Percentiles rank a stretch among this genome's conserved stretches.
Conservation (phyloP, 2,888 invertebrate genomes). For the Drosophila borealis region DNA sequence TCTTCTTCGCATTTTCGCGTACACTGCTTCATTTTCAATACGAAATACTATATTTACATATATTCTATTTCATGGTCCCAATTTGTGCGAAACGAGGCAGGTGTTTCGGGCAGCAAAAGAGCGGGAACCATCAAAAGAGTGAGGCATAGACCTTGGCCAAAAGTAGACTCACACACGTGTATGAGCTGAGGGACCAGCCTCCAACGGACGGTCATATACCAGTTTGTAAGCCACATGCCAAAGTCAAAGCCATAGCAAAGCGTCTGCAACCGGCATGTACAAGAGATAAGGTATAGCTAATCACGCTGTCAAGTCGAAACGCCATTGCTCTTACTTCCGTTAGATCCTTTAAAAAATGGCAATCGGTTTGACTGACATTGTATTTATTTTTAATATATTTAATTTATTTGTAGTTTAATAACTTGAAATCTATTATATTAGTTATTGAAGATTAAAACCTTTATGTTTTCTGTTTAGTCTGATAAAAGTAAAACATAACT, state of each 20-base stretch:
- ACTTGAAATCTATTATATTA: background rate
- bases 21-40: too few species aligned
- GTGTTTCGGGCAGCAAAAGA: conserved; percentile 12
- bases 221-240: conserved; percentile 44
- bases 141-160: too few species aligned
- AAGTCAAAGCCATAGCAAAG: conserved; percentile 35
- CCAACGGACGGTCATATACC: conserved; percentile 36
- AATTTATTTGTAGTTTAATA: background rate
- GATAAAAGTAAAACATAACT: background rate
- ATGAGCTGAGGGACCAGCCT: conserved; percentile 28
- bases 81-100: conserved; percentile 14
- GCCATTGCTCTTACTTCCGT: background rate
- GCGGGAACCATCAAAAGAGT: background rate
- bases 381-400: background rate
- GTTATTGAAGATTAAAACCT: too few species aligned
- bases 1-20: too few species aligned
- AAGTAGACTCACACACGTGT: conserved; percentile 12
- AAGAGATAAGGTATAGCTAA: conserved; percentile 13
- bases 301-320: conserved; percentile 12
- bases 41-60: too few species aligned
- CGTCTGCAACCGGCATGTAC: conserved; percentile 38
- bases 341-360: background rate
- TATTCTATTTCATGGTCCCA: background rate
- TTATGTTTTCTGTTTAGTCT: too few species aligned
- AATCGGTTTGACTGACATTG: background rate